phyloP scores from a whole-genome alignment of 2,113 vertebrate species.

The Callipepla squamata region DNA sequence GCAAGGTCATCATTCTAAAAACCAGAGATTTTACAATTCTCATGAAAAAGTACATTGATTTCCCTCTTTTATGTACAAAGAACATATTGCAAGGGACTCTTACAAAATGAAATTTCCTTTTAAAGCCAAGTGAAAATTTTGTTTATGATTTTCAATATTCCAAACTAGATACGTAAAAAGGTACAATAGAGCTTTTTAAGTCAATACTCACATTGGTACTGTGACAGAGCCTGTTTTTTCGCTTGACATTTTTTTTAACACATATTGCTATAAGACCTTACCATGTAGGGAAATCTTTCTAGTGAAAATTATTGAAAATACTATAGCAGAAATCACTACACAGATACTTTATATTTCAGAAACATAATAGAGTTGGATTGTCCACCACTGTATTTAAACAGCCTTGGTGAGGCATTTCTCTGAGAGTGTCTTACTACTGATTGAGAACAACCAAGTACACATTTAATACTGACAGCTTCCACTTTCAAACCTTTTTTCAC shows the following conservation, averaged over 20 bases:
- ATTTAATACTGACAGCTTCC: neutral
- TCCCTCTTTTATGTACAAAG: neutral
- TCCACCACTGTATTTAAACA: neutral
- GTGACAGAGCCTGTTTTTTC: neutral
- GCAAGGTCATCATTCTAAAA: neutral
- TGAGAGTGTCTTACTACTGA: neutral
- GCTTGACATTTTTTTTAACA: neutral
- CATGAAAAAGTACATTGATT: neutral
- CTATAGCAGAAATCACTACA: neutral
- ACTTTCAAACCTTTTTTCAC: neutral
- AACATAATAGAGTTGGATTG: neutral
- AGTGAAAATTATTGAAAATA: neutral
- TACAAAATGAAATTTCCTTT: neutral
- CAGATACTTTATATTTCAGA: neutral
- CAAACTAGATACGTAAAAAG: neutral
- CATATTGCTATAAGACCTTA: neutral
- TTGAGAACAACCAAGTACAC: neutral
- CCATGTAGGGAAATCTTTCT: neutral
- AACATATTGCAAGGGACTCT: rapidly evolving
- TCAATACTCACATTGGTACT: neutral
- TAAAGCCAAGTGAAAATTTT: neutral
- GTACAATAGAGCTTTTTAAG: neutral
- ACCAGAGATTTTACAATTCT: neutral
- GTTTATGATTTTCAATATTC: neutral
- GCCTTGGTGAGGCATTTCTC: neutral